A percentile compares a stretch with the other conserved stretches of the same genome.
phyloP scores from a whole-genome alignment of 23 tunicate species.

The Styela clava region DNA sequence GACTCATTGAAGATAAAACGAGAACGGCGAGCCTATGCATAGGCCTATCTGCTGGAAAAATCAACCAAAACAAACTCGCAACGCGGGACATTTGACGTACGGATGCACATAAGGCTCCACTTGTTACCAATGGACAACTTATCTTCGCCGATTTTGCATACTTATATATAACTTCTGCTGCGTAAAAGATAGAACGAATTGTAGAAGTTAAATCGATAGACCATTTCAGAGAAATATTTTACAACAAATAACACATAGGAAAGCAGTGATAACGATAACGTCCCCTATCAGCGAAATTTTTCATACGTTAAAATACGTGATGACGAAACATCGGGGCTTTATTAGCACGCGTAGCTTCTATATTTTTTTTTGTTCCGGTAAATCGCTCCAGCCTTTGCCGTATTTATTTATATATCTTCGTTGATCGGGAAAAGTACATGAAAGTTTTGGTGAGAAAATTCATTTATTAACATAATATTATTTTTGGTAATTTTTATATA shows the following conservation, averaged over 20 bases:
- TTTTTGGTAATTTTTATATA: slow-evolving; percentile 12
- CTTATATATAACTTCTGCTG: background rate
- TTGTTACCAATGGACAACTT: background rate
- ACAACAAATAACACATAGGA: no score
- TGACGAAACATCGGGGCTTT: no score
- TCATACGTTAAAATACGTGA: no score
- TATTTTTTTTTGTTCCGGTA: background rate
- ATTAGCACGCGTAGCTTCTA: background rate
- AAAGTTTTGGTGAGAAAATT: slow-evolving; percentile 26
- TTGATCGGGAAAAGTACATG: background rate
- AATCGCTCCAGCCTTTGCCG: slow-evolving; percentile 1
- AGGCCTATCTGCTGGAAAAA: background rate
- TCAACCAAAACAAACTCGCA: background rate
- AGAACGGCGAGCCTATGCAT: background rate
- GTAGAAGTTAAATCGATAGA: no score
- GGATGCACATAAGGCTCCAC: background rate
- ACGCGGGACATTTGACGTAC: background rate
- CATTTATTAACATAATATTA: background rate
- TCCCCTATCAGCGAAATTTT: no score
- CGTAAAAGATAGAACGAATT: no score
- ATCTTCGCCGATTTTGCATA: background rate
- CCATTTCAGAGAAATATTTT: no score
- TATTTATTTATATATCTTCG: slow-evolving; percentile 2
- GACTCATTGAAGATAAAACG: background rate
- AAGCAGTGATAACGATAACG: no score